phyloP scores from a whole-genome alignment of 1,140 invertebrate genomes.

The Zaprionus nigranus region DNA sequence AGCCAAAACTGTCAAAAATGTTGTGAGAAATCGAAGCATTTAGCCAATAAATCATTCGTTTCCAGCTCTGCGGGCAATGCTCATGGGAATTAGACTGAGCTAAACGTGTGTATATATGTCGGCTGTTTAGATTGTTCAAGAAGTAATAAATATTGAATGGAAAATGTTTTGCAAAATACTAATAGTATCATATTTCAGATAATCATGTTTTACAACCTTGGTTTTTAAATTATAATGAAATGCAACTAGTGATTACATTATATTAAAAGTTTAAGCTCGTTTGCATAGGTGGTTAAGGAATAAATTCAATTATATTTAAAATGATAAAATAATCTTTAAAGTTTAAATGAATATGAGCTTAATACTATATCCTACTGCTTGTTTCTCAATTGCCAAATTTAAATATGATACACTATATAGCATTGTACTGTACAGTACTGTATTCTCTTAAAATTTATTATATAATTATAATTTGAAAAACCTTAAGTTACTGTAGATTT shows the following conservation, averaged over 20 bases:
- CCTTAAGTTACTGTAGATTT: constrained; percentile 10
- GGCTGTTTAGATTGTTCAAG: background rate
- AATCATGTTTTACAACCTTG: background rate
- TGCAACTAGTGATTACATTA: background rate
- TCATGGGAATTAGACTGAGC: constrained; percentile 3
- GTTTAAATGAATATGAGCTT: no score
- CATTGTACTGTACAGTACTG: no score
- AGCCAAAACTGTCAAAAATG: constrained; percentile 37
- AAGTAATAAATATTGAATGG: background rate
- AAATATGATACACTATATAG: no score
- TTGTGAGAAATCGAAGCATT: constrained; percentile 45
- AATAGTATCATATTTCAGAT: background rate
- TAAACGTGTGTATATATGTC: background rate
- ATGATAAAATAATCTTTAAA: no score
- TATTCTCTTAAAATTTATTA: no score
- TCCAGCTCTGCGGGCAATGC: background rate
- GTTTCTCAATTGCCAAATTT: no score
- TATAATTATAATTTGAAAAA: background rate
- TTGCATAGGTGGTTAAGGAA: no score
- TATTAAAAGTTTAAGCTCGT: no score
- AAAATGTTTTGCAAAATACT: constrained; percentile 2
- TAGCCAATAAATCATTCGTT: constrained; percentile 43
- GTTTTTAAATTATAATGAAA: background rate
- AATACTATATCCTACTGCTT: no score
- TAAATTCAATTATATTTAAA: no score